phyloP scores from a whole-genome alignment of 2,797 vertebrate genomes.

The Parambassis ranga region DNA sequence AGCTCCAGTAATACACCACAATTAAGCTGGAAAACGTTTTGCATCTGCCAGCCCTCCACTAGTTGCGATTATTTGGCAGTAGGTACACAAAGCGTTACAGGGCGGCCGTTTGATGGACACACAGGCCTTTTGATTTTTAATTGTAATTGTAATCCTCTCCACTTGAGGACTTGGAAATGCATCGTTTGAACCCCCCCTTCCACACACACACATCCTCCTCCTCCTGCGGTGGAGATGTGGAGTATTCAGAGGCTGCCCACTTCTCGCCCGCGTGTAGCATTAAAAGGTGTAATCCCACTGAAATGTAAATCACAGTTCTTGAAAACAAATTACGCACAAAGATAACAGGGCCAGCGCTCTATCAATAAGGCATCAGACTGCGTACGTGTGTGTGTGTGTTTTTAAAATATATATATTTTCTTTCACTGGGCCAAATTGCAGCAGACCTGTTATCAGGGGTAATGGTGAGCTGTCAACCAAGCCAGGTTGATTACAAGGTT shows the following conservation, averaged over 20 bases:
- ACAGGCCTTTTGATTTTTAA: constrained; percentile 89
- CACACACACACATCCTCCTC: constrained; percentile 12
- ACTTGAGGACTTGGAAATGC: constrained; percentile 85
- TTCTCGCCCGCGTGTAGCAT: constrained; percentile 83
- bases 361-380: constrained; percentile 81
- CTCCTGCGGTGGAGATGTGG: constrained; percentile 66
- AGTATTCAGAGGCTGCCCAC: constrained; percentile 80
- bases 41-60: constrained; percentile 72
- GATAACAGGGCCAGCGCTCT: constrained; percentile 82
- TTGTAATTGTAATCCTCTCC: constrained; percentile 90
- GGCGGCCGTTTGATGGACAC: constrained; percentile 82
- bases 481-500: constrained; percentile 87
- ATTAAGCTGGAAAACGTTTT: constrained; percentile 70
- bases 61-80: constrained; percentile 70
- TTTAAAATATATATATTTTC: constrained; percentile 63
- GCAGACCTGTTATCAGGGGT: constrained; percentile 83
- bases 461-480: constrained; percentile 83
- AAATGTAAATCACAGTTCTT: constrained; percentile 96
- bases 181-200: constrained; percentile 84
- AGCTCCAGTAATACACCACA: constrained; percentile 69
- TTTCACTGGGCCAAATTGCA: constrained; percentile 84
- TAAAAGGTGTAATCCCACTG: constrained; percentile 93
- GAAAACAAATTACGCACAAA: constrained; percentile 91
- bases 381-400: constrained; percentile 3
- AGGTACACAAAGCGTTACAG: constrained; percentile 80